A percentile compares a stretch with the other conserved stretches of the same genome.
phyloP scores from a whole-genome alignment of 2,113 vertebrate genomes.

The Geothlypis trichas region DNA sequence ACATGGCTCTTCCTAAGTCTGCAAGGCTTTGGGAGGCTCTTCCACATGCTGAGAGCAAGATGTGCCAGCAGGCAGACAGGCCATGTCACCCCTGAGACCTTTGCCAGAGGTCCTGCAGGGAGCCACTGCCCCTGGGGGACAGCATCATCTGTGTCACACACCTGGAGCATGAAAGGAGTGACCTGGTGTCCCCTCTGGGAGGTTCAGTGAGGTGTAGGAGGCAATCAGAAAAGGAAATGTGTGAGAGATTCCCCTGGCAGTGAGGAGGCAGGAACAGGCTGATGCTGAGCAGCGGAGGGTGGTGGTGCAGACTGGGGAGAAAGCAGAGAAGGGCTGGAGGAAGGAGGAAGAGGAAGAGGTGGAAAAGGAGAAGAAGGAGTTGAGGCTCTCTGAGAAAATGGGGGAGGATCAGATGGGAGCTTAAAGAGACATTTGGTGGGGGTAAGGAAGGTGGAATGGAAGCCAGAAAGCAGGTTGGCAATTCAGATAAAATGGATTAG shows the following conservation, averaged over 20 bases:
- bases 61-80: neutral
- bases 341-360: neutral
- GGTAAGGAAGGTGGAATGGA: neutral
- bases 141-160: neutral
- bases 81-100: neutral
- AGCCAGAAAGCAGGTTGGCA: neutral
- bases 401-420: neutral
- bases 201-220: neutral
- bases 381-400: neutral
- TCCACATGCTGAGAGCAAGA: neutral
- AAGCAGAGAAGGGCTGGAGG: neutral
- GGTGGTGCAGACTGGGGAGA: neutral
- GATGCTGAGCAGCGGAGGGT: neutral
- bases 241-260: neutral
- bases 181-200: neutral
- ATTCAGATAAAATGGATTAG: conserved; percentile 28
- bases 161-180: neutral
- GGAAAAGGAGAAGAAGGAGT: neutral
- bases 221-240: neutral
- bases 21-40: neutral
- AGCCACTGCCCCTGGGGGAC: neutral
- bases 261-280: neutral
- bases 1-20: neutral
- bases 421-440: neutral
- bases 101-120: neutral